Conservation (phyloP, 2,888 invertebrate genomes). For the Strigamia crassipes region DNA sequence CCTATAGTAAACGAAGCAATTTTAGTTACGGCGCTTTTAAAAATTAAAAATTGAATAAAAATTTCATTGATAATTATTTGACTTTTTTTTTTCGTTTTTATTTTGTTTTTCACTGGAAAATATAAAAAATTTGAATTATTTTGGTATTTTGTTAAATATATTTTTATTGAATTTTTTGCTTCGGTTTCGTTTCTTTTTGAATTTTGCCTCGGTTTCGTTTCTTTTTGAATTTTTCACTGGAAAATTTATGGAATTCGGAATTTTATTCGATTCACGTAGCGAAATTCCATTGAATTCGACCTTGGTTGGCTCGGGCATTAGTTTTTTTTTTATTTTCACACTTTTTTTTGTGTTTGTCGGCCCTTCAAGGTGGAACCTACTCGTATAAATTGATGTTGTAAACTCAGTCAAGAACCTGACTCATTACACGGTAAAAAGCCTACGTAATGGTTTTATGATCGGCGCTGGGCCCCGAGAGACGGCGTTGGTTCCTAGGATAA, state of each 20-base stretch:
- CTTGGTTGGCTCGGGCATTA: background rate
- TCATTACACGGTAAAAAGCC: conserved; percentile 37
- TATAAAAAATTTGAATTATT: too few species aligned
- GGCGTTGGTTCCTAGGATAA: background rate
- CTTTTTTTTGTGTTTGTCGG: conserved; percentile 19
- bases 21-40: background rate
- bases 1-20: background rate
- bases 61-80: too few species aligned
- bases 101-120: too few species aligned
- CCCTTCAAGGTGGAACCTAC: conserved; percentile 1
- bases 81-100: too few species aligned
- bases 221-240: too few species aligned
- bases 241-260: too few species aligned
- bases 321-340: conserved; percentile 1
- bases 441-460: conserved; percentile 32
- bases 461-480: conserved; percentile 8
- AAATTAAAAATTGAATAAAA: too few species aligned
- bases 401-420: conserved; percentile 40
- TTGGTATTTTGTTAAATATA: too few species aligned
- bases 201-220: too few species aligned
- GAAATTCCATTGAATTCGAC: conserved; percentile 10
- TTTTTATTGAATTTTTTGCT: too few species aligned
- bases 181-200: too few species aligned
- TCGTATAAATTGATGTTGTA: conserved; percentile 34
- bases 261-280: background rate